These are phyloP conservation scores for Salarias fasciatus DNA, from an alignment of 2,797 vertebrate genomes.

Conservation along the genomic window DNA sequence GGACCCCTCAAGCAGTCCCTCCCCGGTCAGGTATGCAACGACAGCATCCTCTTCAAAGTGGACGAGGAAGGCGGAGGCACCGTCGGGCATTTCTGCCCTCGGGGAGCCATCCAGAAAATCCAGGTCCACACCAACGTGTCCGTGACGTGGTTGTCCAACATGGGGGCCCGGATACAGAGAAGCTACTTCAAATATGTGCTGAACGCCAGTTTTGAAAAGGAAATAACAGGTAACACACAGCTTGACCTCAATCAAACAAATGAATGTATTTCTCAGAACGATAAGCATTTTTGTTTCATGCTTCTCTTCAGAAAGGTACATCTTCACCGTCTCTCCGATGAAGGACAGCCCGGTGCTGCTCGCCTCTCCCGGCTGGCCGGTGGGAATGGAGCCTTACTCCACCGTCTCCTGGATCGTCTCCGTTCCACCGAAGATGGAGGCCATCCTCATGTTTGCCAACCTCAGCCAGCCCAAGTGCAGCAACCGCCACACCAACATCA, in stretches of 20 bases:
- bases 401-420: slow-evolving; percentile 89
- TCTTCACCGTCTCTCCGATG: slow-evolving; percentile 83
- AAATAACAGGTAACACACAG: slow-evolving; percentile 74
- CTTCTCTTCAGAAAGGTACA: slow-evolving; percentile 82
- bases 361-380: slow-evolving; percentile 84
- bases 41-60: slow-evolving; percentile 71
- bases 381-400: slow-evolving; percentile 79
- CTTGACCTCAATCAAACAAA: accelerated
- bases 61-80: slow-evolving; percentile 52
- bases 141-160: slow-evolving; percentile 76
- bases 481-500: slow-evolving; percentile 77
- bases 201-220: slow-evolving; percentile 77
- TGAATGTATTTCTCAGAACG: not conserved
- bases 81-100: slow-evolving; percentile 87
- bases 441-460: slow-evolving; percentile 81
- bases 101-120: slow-evolving; percentile 86
- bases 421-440: slow-evolving; percentile 79
- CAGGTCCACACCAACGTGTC: slow-evolving; percentile 86
- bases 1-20: slow-evolving; percentile 81
- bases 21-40: slow-evolving; percentile 80
- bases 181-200: slow-evolving; percentile 70
- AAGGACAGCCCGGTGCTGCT: slow-evolving; percentile 76
- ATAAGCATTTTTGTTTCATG: not conserved
- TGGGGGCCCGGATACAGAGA: slow-evolving; percentile 33
- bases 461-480: slow-evolving; percentile 82